Conservation (phyloP, 2,888 invertebrate species). For the Thera britannica region DNA sequence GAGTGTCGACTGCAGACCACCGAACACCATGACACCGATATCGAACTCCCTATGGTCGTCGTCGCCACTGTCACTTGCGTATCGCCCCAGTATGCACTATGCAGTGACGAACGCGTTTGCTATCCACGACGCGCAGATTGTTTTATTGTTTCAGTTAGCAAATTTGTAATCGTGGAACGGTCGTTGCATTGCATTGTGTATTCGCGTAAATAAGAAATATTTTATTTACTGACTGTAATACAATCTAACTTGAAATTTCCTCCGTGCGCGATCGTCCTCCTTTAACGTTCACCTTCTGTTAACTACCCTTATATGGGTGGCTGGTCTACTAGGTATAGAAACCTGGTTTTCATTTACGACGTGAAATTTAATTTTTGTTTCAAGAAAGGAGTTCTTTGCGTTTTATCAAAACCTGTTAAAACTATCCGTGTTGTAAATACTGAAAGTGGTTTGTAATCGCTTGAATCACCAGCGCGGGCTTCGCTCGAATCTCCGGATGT, state of each 20-base stretch:
- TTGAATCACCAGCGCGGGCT: slow-evolving; percentile 73
- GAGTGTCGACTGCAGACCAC: slow-evolving; percentile 50
- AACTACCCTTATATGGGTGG: slow-evolving; percentile 11
- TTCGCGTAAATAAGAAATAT: slow-evolving; percentile 30
- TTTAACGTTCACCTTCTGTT: slow-evolving; percentile 3
- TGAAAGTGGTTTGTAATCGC: slow-evolving; percentile 65
- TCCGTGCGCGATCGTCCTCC: slow-evolving; percentile 2
- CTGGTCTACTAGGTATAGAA: slow-evolving; percentile 48
- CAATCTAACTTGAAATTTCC: slow-evolving; percentile 1
- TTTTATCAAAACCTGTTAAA: slow-evolving; percentile 50
- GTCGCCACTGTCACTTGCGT: slow-evolving; percentile 57
- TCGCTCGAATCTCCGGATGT: slow-evolving; percentile 77
- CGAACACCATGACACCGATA: slow-evolving; percentile 77
- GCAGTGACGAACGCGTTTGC: slow-evolving; percentile 73
- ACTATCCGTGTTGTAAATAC: slow-evolving; percentile 66
- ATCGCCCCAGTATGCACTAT: slow-evolving; percentile 61
- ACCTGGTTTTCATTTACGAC: slow-evolving; percentile 28
- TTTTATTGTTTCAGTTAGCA: slow-evolving; percentile 75
- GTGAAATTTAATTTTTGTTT: slow-evolving; percentile 22
- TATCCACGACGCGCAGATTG: slow-evolving; percentile 65
- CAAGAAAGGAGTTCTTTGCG: neutral
- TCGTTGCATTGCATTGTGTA: slow-evolving; percentile 64
- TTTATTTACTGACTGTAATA: slow-evolving; percentile 10
- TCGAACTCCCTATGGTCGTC: slow-evolving; percentile 68
- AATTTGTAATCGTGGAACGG: slow-evolving; percentile 70